phyloP scores from a whole-genome alignment of 2,888 invertebrate genomes.

The Melipona bicolor region DNA sequence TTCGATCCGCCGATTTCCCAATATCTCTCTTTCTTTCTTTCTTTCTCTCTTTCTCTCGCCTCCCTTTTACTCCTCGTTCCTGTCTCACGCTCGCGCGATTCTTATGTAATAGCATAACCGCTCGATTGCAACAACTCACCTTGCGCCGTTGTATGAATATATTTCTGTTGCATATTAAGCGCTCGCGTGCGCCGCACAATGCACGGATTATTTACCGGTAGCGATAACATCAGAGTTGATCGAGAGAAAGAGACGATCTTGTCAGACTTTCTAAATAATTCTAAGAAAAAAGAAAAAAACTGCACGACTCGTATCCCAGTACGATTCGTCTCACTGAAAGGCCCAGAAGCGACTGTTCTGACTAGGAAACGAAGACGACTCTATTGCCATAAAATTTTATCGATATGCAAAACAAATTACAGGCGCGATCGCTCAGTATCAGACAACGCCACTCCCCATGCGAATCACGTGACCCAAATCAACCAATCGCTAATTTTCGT shows the following conservation, averaged over 20 bases:
- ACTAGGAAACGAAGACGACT: too few species aligned
- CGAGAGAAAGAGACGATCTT: slow-evolving; percentile 3
- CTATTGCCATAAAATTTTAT: too few species aligned
- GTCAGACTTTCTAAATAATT: not conserved
- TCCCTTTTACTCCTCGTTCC: not conserved
- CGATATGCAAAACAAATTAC: too few species aligned
- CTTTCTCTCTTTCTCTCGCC: not conserved
- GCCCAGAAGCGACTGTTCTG: too few species aligned
- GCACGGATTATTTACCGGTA: slow-evolving; percentile 20
- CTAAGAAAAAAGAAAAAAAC: too few species aligned
- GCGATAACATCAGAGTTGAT: slow-evolving; percentile 6
- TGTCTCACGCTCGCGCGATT: slow-evolving; percentile 11
- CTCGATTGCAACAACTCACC: slow-evolving; percentile 50
- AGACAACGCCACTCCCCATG: too few species aligned
- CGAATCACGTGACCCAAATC: too few species aligned
- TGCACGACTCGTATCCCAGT: too few species aligned
- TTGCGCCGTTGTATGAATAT: slow-evolving; percentile 33
- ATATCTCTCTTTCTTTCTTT: not conserved
- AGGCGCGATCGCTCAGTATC: too few species aligned
- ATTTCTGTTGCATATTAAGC: slow-evolving; percentile 12
- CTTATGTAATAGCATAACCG: slow-evolving; percentile 58
- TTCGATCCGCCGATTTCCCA: slow-evolving; percentile 51
- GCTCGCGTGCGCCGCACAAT: not conserved
- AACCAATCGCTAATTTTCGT: too few species aligned
- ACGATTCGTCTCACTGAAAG: too few species aligned